Percentiles rank a stretch among this genome's conserved stretches.
These are phyloP conservation scores for Danionella cerebrum DNA, from an alignment of 2,113 vertebrate species.

Conservation along the genomic window DNA sequence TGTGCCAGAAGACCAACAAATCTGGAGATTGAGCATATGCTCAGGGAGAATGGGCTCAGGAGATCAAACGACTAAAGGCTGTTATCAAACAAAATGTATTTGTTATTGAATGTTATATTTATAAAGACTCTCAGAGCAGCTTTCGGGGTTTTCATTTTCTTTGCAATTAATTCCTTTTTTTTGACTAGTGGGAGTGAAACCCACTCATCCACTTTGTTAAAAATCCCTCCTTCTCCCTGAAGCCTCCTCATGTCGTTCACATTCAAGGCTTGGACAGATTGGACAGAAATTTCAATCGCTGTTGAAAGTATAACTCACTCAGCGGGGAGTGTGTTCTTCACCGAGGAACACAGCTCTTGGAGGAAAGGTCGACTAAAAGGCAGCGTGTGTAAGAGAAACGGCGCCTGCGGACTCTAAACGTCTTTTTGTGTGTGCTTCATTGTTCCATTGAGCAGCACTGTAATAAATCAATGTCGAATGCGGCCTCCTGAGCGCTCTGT, in stretches of 20 bases:
- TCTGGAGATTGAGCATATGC: too few relatives aligned
- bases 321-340: constrained; percentile 5
- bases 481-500: constrained; percentile 1
- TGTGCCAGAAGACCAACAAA: too few relatives aligned
- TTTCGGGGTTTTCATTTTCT: too few relatives aligned
- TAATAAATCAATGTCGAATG: constrained; percentile 31
- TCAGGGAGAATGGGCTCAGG: too few relatives aligned
- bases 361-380: constrained; percentile 26
- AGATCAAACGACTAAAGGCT: too few relatives aligned
- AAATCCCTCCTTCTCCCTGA: constrained; percentile 4
- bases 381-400: constrained; percentile 7
- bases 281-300: constrained; percentile 10
- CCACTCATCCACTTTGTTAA: background rate
- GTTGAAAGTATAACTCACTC: constrained; percentile 27
- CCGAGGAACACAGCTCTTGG: background rate
- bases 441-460: constrained; percentile 14
- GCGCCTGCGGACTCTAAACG: constrained; percentile 14
- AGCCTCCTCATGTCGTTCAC: background rate
- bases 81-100: too few relatives aligned
- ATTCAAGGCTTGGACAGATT: constrained; percentile 8
- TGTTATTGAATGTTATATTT: background rate
- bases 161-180: constrained; percentile 1
- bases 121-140: too few relatives aligned
- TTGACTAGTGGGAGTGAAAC: background rate
- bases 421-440: constrained; percentile 19